Conservation (phyloP, 2,888 invertebrate species). For the Stegana nigrithorax region DNA sequence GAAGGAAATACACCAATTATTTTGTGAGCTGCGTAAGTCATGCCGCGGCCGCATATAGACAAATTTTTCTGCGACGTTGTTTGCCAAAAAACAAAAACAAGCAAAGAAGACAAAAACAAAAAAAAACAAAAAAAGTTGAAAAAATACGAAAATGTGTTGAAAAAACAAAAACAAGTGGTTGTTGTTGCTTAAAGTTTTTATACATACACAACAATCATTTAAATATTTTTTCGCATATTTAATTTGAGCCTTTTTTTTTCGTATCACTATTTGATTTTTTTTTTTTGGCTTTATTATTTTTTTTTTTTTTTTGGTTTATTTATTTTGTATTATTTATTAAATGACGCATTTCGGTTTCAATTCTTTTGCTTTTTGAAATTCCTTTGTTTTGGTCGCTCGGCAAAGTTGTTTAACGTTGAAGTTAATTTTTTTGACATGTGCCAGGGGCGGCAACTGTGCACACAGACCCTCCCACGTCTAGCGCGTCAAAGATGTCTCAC, state of each 20-base stretch:
- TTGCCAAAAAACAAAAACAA: too few relatives aligned
- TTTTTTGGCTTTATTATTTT: neutral
- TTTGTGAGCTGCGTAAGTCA: too few relatives aligned
- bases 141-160: too few relatives aligned
- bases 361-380: neutral
- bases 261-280: neutral
- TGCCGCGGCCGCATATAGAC: too few relatives aligned
- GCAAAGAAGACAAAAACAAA: neutral
- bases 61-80: too few relatives aligned
- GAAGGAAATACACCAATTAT: too few relatives aligned
- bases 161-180: too few relatives aligned
- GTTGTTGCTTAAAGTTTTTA: neutral
- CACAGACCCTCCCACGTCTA: too few relatives aligned
- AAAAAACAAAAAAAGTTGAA: neutral
- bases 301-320: neutral
- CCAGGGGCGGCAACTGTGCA: too few relatives aligned
- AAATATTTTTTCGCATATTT: neutral
- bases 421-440: neutral
- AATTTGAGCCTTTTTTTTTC: neutral
- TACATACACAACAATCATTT: neutral
- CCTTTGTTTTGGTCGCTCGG: too few relatives aligned
- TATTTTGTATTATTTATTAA: neutral
- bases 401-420: neutral
- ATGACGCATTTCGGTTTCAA: slow-evolving; percentile 3
- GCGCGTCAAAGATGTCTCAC: too few relatives aligned